phyloP scores from a whole-genome alignment of 2,888 invertebrate species.

The Serrognathus titanus region DNA sequence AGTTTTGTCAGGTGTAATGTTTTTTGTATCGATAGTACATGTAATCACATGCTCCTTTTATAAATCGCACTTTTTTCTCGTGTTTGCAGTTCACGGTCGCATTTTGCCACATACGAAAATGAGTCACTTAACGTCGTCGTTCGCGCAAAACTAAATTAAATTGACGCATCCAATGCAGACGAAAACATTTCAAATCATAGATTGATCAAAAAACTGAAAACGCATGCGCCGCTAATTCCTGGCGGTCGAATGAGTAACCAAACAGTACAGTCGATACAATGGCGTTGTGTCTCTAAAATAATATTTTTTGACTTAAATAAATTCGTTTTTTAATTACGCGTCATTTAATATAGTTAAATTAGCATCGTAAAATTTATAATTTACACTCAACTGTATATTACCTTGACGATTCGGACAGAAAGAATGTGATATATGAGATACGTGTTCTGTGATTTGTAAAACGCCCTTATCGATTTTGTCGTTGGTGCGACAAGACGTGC shows the following conservation, averaged over 20 bases:
- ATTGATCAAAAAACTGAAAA: slow-evolving; percentile 2
- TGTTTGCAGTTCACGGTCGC: too few species aligned
- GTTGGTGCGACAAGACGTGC: slow-evolving; percentile 43
- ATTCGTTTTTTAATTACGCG: slow-evolving; percentile 16
- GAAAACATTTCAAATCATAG: background rate
- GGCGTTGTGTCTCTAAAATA: slow-evolving; percentile 46
- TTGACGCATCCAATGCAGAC: background rate
- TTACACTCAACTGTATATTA: too few species aligned
- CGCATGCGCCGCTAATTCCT: slow-evolving; percentile 37
- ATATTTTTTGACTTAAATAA: slow-evolving; percentile 31
- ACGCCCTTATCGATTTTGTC: slow-evolving; percentile 52
- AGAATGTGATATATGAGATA: slow-evolving; percentile 16
- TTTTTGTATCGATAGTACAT: slow-evolving; percentile 27
- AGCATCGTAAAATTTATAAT: background rate
- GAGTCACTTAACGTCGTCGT: too few species aligned
- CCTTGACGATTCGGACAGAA: slow-evolving; percentile 6
- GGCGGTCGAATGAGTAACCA: slow-evolving; percentile 42
- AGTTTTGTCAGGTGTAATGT: slow-evolving; percentile 25
- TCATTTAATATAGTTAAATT: slow-evolving; percentile 9
- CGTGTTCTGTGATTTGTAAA: slow-evolving; percentile 30
- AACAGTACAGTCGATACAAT: slow-evolving; percentile 48
- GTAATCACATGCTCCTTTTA: background rate
- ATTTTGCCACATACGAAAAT: too few species aligned
- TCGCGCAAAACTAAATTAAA: too few species aligned
- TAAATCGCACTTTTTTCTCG: too few species aligned